phyloP scores from a whole-genome alignment of 2,797 vertebrate species.

The Aulostomus chinensis region DNA sequence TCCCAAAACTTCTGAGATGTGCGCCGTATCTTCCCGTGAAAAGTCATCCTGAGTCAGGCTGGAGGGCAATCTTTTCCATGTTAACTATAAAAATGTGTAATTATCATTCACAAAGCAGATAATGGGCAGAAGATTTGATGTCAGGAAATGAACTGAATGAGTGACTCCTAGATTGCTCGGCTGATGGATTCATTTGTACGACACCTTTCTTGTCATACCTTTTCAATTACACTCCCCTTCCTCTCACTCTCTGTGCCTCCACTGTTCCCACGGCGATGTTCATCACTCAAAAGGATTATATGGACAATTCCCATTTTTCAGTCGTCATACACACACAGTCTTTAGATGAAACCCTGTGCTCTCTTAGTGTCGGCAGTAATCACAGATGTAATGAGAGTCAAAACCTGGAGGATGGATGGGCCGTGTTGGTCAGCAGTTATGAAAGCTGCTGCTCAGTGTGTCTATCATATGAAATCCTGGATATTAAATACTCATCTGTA shows the following conservation, averaged over 20 bases:
- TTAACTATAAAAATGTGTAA: slow-evolving; percentile 16
- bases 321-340: not conserved
- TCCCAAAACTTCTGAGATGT: slow-evolving; percentile 16
- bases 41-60: slow-evolving; percentile 1
- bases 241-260: not conserved
- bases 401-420: too few species aligned
- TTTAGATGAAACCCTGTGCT: not conserved
- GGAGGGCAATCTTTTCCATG: slow-evolving; percentile 9
- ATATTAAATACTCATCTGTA: too few species aligned
- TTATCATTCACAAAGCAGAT: slow-evolving; percentile 30
- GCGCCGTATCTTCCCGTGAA: slow-evolving; percentile 7
- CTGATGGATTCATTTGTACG: slow-evolving; percentile 42
- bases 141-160: slow-evolving; percentile 36
- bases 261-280: not conserved
- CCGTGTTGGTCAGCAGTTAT: too few species aligned
- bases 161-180: slow-evolving; percentile 24
- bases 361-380: not conserved
- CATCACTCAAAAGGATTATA: not conserved
- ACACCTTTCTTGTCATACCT: slow-evolving; percentile 20
- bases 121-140: slow-evolving; percentile 29
- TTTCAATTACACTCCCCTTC: slow-evolving; percentile 30
- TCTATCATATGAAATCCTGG: too few species aligned
- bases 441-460: too few species aligned
- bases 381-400: not conserved
- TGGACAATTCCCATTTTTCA: not conserved